phyloP scores from a whole-genome alignment of 2,797 vertebrate genomes.

The Microcaecilia unicolor region DNA sequence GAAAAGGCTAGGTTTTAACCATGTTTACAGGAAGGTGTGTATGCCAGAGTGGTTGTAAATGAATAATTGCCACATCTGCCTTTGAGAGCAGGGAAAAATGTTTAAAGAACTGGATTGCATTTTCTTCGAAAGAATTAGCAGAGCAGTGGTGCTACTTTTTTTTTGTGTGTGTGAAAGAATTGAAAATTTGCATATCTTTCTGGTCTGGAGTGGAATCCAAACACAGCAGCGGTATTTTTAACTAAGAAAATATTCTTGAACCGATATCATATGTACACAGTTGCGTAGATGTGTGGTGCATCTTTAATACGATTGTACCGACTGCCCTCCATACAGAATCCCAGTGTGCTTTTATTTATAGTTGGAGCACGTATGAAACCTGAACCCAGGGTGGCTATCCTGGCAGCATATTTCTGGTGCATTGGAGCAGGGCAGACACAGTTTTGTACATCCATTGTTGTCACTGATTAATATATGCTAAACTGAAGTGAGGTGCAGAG shows the following conservation, averaged over 20 bases:
- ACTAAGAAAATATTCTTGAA: slow-evolving; percentile 5
- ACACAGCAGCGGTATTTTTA: slow-evolving; percentile 2
- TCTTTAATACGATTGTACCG: too few relatives aligned
- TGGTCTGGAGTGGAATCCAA: not conserved
- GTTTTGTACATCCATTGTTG: too few relatives aligned
- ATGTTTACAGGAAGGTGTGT: slow-evolving; percentile 40
- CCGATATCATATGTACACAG: slow-evolving; percentile 6
- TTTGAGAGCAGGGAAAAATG: slow-evolving; percentile 7
- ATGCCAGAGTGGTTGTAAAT: slow-evolving; percentile 26
- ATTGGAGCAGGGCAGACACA: too few relatives aligned
- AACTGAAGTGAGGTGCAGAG: too few relatives aligned
- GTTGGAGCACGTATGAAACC: too few relatives aligned
- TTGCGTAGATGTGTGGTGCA: too few relatives aligned
- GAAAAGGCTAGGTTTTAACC: slow-evolving; percentile 34
- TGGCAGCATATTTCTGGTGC: too few relatives aligned
- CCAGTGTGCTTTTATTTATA: too few relatives aligned
- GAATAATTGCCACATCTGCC: slow-evolving; percentile 30
- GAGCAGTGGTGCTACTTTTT: slow-evolving; percentile 1
- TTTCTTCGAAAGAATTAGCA: slow-evolving; percentile 5
- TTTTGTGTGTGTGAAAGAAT: too few relatives aligned
- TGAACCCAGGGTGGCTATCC: too few relatives aligned
- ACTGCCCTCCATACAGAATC: too few relatives aligned
- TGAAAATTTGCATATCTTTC: not conserved
- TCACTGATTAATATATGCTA: too few relatives aligned
- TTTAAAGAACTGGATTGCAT: slow-evolving; percentile 19